phyloP scores from a whole-genome alignment of 53 echinoderm and acorn worm species.

The Paracentrotus lividus region DNA sequence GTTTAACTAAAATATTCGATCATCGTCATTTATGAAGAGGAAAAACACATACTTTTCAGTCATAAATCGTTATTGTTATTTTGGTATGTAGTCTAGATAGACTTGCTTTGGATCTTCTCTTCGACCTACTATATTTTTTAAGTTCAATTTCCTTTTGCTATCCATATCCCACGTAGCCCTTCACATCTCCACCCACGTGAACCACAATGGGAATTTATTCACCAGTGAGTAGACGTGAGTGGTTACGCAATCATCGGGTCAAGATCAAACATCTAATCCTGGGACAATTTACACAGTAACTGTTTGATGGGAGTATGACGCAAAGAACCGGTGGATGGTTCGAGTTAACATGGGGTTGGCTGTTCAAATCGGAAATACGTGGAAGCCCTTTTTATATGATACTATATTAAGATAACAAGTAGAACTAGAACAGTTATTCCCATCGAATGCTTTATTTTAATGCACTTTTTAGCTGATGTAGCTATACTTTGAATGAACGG shows the following conservation, averaged over 20 bases:
- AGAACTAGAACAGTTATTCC: neutral
- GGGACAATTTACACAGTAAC: slow-evolving; percentile 46
- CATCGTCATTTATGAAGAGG: too few relatives aligned
- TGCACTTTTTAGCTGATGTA: neutral
- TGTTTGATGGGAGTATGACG: slow-evolving; percentile 8
- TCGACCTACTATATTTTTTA: too few relatives aligned
- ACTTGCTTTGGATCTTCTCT: too few relatives aligned
- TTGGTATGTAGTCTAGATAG: too few relatives aligned
- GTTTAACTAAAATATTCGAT: too few relatives aligned
- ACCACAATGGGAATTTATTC: slow-evolving; percentile 37
- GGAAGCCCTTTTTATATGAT: neutral
- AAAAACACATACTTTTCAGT: too few relatives aligned
- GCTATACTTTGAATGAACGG: too few relatives aligned
- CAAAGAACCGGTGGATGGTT: neutral
- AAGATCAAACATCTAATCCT: slow-evolving; percentile 26
- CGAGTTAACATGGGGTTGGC: neutral
- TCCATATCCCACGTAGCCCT: neutral
- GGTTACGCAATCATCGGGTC: slow-evolving; percentile 34
- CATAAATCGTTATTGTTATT: too few relatives aligned
- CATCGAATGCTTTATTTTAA: neutral
- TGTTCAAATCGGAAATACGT: slow-evolving; percentile 27
- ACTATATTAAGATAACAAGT: slow-evolving; percentile 3
- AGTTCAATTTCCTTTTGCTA: neutral
- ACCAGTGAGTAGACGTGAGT: slow-evolving; percentile 6
- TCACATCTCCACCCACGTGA: slow-evolving; percentile 9